phyloP scores from a whole-genome alignment of 2,888 invertebrate species.

The Drosophila formosana region DNA sequence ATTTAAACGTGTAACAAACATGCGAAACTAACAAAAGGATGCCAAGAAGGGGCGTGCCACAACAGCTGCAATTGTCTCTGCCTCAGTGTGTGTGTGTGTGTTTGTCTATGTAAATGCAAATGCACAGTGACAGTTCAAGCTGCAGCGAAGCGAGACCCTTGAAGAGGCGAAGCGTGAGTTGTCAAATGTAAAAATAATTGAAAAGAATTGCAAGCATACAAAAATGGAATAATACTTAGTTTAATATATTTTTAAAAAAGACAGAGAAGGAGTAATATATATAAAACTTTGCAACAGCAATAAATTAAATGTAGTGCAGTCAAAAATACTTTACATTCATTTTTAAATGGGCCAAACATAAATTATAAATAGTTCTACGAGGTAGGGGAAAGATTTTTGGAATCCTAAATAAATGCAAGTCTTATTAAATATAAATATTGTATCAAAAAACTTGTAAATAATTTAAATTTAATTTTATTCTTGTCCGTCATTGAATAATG shows the following conservation, averaged over 20 bases:
- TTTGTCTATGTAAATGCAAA: constrained; percentile 67
- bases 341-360: no score
- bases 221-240: background rate
- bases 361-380: no score
- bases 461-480: no score
- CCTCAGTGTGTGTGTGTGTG: constrained; percentile 21
- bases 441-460: no score
- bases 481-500: no score
- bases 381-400: no score
- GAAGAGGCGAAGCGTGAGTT: constrained; percentile 37
- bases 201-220: background rate
- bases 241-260: background rate
- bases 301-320: no score
- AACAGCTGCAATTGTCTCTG: constrained; percentile 3
- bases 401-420: no score
- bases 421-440: no score
- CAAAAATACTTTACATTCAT: no score
- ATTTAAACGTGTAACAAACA: constrained; percentile 79
- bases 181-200: constrained; percentile 39
- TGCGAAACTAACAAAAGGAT: constrained; percentile 40
- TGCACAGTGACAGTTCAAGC: constrained; percentile 59
- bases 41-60: constrained; percentile 6
- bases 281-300: background rate
- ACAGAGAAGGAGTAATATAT: background rate
- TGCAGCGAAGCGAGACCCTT: constrained; percentile 56